These are phyloP conservation scores for Lathamus discolor DNA, from an alignment of 2,113 vertebrate genomes.

Conservation along the genomic window DNA sequence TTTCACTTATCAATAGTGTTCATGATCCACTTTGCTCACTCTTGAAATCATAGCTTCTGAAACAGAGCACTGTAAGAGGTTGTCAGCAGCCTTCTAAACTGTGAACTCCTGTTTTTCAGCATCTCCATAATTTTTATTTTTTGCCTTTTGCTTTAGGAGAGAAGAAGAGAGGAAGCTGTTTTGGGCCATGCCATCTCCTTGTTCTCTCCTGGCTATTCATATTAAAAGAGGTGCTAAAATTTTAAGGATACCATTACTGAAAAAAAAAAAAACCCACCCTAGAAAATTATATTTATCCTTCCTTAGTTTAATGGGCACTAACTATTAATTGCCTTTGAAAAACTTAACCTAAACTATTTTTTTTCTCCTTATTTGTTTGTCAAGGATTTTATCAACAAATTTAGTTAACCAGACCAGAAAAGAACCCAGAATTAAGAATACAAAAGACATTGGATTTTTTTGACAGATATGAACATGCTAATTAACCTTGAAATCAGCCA, in stretches of 20 bases:
- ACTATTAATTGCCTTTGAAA: not conserved
- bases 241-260: not conserved
- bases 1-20: not conserved
- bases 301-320: not conserved
- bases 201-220: not conserved
- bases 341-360: not conserved
- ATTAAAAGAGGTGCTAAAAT: not conserved
- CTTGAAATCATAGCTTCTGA: conserved; percentile 38
- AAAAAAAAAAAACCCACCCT: not conserved
- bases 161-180: not conserved
- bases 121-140: not conserved
- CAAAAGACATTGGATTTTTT: not conserved
- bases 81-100: conserved; percentile 10
- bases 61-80: not conserved
- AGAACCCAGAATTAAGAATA: not conserved
- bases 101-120: not conserved
- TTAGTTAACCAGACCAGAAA: conserved; percentile 28
- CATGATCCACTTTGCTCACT: conserved; percentile 2
- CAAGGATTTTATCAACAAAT: not conserved
- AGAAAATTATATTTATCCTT: not conserved
- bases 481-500: not conserved
- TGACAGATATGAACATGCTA: not conserved
- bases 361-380: not conserved
- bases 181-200: not conserved
- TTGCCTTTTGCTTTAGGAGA: not conserved